Percentiles rank a stretch among this genome's conserved stretches.
These are phyloP conservation scores for Cherax quadricarinatus DNA, from an alignment of 1,140 invertebrate genomes.

Conservation along the genomic window DNA sequence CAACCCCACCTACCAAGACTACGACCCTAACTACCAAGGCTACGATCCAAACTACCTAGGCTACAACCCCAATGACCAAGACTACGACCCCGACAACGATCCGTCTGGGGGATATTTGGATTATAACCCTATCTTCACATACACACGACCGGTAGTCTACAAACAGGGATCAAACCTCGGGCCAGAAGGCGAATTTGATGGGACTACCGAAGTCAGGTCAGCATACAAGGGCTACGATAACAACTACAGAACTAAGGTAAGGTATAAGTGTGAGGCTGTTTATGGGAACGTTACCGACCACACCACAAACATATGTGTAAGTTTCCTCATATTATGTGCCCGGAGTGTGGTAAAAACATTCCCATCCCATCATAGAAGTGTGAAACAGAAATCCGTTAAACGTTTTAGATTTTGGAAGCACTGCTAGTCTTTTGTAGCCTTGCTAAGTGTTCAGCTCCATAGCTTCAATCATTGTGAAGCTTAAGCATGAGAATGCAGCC, in stretches of 20 bases:
- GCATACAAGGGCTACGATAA: constrained; percentile 32
- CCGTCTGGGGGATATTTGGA: background rate
- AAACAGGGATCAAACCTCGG: constrained; percentile 1
- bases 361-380: no score
- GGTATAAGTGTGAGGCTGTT: background rate
- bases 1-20: background rate
- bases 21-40: background rate
- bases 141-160: background rate
- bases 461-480: no score
- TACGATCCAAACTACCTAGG: background rate
- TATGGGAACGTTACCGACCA: background rate
- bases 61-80: background rate
- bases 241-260: constrained; percentile 14
- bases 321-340: no score
- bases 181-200: constrained; percentile 1
- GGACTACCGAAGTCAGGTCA: constrained; percentile 18
- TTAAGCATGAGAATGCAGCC: no score
- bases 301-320: no score
- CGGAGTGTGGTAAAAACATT: no score
- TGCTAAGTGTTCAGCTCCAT: no score
- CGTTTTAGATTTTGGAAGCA: no score
- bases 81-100: constrained; percentile 6
- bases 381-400: no score
- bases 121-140: background rate
- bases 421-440: no score